These are phyloP conservation scores for Busseola fusca DNA, from an alignment of 2,888 invertebrate genomes.

Conservation along the genomic window DNA sequence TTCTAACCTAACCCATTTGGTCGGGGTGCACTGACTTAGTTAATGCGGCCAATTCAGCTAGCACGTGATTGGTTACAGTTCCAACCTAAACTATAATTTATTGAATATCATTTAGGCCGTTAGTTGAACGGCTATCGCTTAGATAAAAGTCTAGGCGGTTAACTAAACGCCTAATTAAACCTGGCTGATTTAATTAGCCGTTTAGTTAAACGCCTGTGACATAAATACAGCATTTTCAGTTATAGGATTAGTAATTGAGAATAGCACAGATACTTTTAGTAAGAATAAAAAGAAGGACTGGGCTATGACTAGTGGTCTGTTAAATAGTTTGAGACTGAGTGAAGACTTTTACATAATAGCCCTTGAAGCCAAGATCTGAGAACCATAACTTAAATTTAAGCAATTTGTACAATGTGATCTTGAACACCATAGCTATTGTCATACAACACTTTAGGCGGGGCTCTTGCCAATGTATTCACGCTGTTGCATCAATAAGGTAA, in stretches of 20 bases:
- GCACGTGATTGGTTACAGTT: too few relatives aligned
- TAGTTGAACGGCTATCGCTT: too few relatives aligned
- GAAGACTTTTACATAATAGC: neutral
- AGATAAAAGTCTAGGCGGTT: too few relatives aligned
- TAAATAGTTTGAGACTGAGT: too few relatives aligned
- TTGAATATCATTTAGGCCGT: too few relatives aligned
- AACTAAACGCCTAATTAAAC: too few relatives aligned
- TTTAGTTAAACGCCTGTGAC: too few relatives aligned
- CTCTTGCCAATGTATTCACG: conserved; percentile 32
- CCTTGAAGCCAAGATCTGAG: neutral
- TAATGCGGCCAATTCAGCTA: too few relatives aligned
- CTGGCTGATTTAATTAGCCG: too few relatives aligned
- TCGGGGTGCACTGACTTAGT: too few relatives aligned
- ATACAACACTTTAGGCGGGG: neutral
- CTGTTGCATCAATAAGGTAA: conserved; percentile 44
- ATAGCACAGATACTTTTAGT: neutral
- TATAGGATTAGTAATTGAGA: neutral
- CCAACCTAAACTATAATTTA: too few relatives aligned
- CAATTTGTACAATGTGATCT: conserved; percentile 21
- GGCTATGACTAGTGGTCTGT: neutral
- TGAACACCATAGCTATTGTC: conserved; percentile 24
- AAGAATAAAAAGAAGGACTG: neutral
- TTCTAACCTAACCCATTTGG: too few relatives aligned
- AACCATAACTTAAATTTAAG: conserved; percentile 1
- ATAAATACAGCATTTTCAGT: neutral